A percentile compares a stretch with the other conserved stretches of the same genome.
phyloP scores from a whole-genome alignment of 2,888 invertebrate genomes.

The Cataglyphis livida region DNA sequence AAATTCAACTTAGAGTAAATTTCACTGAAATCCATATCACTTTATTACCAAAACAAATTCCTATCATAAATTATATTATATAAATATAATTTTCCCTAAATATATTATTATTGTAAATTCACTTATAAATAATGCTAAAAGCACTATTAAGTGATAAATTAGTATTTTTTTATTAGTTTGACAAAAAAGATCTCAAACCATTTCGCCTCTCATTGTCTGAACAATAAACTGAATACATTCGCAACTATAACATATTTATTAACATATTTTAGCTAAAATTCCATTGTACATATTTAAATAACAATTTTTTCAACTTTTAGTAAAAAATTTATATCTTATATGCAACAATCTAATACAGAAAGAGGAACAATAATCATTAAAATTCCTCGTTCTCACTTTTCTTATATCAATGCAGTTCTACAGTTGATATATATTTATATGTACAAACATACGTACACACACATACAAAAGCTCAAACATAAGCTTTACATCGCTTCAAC shows the following conservation, averaged over 20 bases:
- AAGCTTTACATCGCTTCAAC: neutral
- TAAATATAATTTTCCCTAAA: neutral
- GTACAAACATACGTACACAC: constrained; percentile 7
- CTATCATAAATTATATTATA: neutral
- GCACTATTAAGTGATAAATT: neutral
- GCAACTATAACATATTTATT: neutral
- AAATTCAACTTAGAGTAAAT: neutral
- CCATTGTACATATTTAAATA: neutral
- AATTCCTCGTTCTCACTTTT: constrained; percentile 25
- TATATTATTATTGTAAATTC: neutral
- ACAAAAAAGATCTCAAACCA: neutral
- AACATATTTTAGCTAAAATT: constrained; percentile 23
- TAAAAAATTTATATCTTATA: constrained; percentile 29
- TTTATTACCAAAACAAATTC: neutral
- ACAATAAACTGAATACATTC: neutral
- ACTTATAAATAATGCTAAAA: neutral
- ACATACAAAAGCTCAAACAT: constrained; percentile 12
- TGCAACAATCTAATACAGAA: constrained; percentile 43
- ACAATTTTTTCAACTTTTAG: neutral
- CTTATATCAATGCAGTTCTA: constrained; percentile 16
- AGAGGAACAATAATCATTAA: constrained; percentile 42
- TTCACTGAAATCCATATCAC: neutral
- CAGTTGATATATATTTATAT: constrained; percentile 23
- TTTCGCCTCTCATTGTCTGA: neutral
- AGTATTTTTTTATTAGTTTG: neutral